These are phyloP conservation scores for Takifugu rubripes DNA, from an alignment of 2,797 vertebrate species.

Conservation along the genomic window DNA sequence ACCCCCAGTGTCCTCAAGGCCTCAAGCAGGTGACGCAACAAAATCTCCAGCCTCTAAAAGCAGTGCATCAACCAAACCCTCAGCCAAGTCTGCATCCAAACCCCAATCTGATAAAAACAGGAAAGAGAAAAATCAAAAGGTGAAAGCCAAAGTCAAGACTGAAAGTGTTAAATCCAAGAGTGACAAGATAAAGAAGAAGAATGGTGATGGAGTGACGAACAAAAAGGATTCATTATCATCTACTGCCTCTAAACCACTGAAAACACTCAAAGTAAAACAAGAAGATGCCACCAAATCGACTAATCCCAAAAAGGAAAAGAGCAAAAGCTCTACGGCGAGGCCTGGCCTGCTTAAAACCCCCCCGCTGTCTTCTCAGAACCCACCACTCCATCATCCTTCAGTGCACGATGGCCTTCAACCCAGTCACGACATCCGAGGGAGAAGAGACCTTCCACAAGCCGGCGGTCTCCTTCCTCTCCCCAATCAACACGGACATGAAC, in stretches of 20 bases:
- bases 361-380: conserved; percentile 43
- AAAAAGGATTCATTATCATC: conserved; percentile 60
- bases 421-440: conserved; percentile 50
- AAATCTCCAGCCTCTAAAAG: conserved; percentile 65
- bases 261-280: conserved; percentile 44
- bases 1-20: conserved; percentile 50
- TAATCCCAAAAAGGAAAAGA: conserved; percentile 59
- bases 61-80: conserved; percentile 73
- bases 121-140: conserved; percentile 61
- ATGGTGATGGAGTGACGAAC: conserved; percentile 36
- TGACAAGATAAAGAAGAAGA: conserved; percentile 87
- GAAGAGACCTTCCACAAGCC: conserved; percentile 47
- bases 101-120: conserved; percentile 50
- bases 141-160: conserved; percentile 82
- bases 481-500: conserved; percentile 31
- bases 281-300: conserved; percentile 47
- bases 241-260: conserved; percentile 45
- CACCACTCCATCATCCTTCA: conserved; percentile 37
- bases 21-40: conserved; percentile 7
- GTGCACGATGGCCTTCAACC: conserved; percentile 52
- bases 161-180: conserved; percentile 83
- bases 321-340: conserved; percentile 44
- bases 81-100: conserved; percentile 53
- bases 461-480: conserved; percentile 42
- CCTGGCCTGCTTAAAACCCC: conserved; percentile 51